Evolutionary conservation across 1,140 invertebrate genomes (phyloP), one percentile per base, ranked within the genome.

Genomic region (Rhagoletis zephyria): DNA sequence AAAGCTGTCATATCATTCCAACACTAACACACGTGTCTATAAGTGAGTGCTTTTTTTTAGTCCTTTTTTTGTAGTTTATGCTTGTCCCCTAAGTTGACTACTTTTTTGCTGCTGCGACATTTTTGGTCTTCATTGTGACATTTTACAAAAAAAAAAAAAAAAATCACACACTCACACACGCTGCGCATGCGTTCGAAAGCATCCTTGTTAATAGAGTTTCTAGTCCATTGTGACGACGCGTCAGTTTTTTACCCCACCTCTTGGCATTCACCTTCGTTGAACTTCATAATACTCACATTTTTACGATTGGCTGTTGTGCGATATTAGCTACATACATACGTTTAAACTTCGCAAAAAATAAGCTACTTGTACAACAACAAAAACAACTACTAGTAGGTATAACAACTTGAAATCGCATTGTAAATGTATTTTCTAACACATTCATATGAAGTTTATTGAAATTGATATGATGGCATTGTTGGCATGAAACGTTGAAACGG

Each of bases 401-500:
- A 81, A 81, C 19, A 81, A 81, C 48, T 56, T 48, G 19, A 81
- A 56, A 56, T 74, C 16, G n/a, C 19, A 81, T n/a, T 14, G 48
- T 51, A 4, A 81, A 81, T 14, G 74, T 81, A 48, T 81, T 81
- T 81, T 56, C 10, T 48, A 81, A 56, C 74, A 81, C 74, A 81
- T 81, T 81, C 48, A 81, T 81, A 59, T 51, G 51, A 81, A 81
- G 74, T 81, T 81, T 81, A 81, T 81, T 81, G 74, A 81, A 81
- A 81, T 81, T 81, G 74, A 81, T 81, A 81, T 81, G 74, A 81
- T 81, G 45, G 74, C 74, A 56, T 81, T 81, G 74, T 81, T 81
- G 30, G 56, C 74, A 81, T 81, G 74, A 81, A 81, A 81, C 74
- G 10, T 81, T 7, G 14, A 56, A 56, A 81, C 14, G 70, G 12